Evolutionary conservation across 2,797 vertebrate genomes (phyloP).

Genomic region (Fringilla coelebs): DNA sequence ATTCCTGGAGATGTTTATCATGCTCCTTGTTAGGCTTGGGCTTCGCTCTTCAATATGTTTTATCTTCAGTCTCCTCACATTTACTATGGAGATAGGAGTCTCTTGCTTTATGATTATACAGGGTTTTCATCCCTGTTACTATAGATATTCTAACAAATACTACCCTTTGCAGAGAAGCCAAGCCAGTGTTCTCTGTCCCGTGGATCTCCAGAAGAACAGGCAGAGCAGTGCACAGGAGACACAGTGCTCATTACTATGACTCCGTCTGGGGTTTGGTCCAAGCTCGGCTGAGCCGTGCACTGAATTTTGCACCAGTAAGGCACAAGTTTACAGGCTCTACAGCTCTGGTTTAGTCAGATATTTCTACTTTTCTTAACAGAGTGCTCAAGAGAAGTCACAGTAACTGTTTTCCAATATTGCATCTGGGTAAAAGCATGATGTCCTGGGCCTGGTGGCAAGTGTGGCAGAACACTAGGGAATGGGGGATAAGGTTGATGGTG

Average conservation of each 20-base stretch:
- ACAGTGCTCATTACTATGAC: background rate
- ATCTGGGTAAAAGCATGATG: accelerated
- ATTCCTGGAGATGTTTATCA: conserved; percentile 57
- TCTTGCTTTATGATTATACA: background rate
- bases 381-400: background rate
- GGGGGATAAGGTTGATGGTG: background rate
- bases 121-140: background rate
- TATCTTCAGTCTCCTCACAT: background rate
- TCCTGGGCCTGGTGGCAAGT: background rate
- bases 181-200: background rate
- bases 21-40: background rate
- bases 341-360: background rate
- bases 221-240: background rate
- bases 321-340: background rate
- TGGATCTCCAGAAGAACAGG: background rate
- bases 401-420: accelerated
- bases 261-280: background rate
- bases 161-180: background rate
- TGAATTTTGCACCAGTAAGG: background rate
- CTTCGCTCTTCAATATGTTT: background rate
- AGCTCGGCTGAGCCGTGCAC: accelerated
- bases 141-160: conserved; percentile 17
- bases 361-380: background rate
- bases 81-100: background rate
- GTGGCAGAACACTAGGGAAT: background rate